phyloP scores from a whole-genome alignment of 2,888 invertebrate genomes.

The Lagria hirta region DNA sequence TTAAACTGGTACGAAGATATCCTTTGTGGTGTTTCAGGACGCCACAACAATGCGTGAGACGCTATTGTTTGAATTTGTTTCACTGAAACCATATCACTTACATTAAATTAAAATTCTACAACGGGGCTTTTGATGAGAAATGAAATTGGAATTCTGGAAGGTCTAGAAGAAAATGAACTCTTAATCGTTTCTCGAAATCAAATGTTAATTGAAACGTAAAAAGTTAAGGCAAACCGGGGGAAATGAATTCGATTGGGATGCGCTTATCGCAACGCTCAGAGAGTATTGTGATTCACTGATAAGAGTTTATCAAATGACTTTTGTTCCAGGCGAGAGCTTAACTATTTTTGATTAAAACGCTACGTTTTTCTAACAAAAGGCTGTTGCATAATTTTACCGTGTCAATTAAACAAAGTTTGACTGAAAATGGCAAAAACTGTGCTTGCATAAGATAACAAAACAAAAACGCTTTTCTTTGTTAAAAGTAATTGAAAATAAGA shows the following conservation, averaged over 20 bases:
- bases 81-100: slow-evolving; percentile 40
- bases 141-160: slow-evolving; percentile 1
- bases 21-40: slow-evolving; percentile 42
- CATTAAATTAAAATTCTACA: slow-evolving; percentile 37
- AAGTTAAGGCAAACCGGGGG: slow-evolving; percentile 19
- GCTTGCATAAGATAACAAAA: too few relatives aligned
- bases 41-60: slow-evolving; percentile 43
- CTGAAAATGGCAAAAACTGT: too few relatives aligned
- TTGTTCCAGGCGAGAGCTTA: too few relatives aligned
- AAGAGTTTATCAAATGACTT: slow-evolving; percentile 18
- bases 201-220: slow-evolving; percentile 27
- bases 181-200: slow-evolving; percentile 9
- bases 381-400: too few relatives aligned
- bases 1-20: slow-evolving; percentile 48
- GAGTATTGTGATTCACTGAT: slow-evolving; percentile 19
- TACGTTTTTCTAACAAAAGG: too few relatives aligned
- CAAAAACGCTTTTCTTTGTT: too few relatives aligned
- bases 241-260: slow-evolving; percentile 24
- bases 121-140: not conserved
- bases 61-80: slow-evolving; percentile 38
- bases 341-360: too few relatives aligned
- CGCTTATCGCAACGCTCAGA: slow-evolving; percentile 22
- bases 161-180: slow-evolving; percentile 5
- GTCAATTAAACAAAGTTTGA: too few relatives aligned
- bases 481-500: too few relatives aligned